Base-by-base conservation (phyloP, 2,113 vertebrate species). In the Butorides virescens region DNA sequence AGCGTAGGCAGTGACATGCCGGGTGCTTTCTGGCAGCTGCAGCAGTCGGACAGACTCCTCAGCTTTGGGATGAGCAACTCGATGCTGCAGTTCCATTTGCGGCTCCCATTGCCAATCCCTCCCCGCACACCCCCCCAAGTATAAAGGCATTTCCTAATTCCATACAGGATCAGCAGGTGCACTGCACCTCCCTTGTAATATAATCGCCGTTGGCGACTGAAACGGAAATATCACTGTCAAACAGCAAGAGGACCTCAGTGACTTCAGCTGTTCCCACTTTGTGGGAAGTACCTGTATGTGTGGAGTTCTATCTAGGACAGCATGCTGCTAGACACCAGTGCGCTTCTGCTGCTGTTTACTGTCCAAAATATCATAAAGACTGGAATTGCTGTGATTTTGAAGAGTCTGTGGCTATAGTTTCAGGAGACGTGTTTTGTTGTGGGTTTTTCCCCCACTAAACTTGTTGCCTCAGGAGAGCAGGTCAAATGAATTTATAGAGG, bases 381-480 rank as follows among this genome's bases (percentile, higher is more conserved):
- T 23, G 80, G 89, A 86, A 52, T 13, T 42, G 55, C 55, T 86
- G 47, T 74, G 23, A 55, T 90, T 92, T 74, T 86, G 59, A 88
- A 90, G 26, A 32, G 6, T 63, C 30, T 84, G 49, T 79, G 75
- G 73, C 62, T 68, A 1, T n/a, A 19, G 25, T 92, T 88, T 81
- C 4, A 7, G 66, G n/a, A 86, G 26, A 36, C 56, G 25, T 39
- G 26, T 93, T 92, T 75, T 72, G 15, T 63, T 79, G 52, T 13
- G 13, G 0, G 4, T 32, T 76, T 73, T 63, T 90, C 17, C 34
- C 50, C 21, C 21, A 29, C 6, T 86, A 93, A 93, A 72, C 71
- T 84, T 92, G 26, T 79, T 95, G 81, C 73, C 65, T 91, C 52
- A 71, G 86, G 73, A 94, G 70, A 81, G 10, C 37, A 58, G 81